Conservation (phyloP, 2,888 invertebrate genomes). For the Apodemia arnacis region DNA sequence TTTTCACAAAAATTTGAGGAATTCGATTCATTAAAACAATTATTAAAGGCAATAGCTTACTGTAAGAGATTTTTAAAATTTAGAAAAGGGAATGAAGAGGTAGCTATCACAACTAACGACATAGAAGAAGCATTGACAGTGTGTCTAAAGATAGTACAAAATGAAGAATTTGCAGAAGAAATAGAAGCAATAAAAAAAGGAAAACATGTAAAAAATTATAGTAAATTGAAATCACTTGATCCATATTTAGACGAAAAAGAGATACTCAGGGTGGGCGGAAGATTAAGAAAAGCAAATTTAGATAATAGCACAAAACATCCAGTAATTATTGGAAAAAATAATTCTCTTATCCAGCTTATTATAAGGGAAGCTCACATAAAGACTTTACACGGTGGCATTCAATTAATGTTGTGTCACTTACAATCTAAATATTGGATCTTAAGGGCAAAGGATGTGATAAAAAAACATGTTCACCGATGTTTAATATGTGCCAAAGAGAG, state of each 20-base stretch:
- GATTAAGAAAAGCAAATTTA: constrained; percentile 20
- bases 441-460: neutral
- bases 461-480: neutral
- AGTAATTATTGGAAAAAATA: neutral
- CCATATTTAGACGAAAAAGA: constrained; percentile 70
- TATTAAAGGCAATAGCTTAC: constrained; percentile 22
- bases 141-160: constrained; percentile 69
- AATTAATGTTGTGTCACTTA: neutral
- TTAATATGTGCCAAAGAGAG: neutral
- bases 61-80: constrained; percentile 39
- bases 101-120: constrained; percentile 60
- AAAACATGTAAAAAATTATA: constrained; percentile 47
- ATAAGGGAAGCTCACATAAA: neutral
- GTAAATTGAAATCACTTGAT: constrained; percentile 63
- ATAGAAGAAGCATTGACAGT: constrained; percentile 52
- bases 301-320: neutral
- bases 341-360: neutral
- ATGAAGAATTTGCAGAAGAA: constrained; percentile 52
- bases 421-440: neutral
- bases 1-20: constrained; percentile 17
- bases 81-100: neutral
- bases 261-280: constrained; percentile 80
- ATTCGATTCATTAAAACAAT: constrained; percentile 29
- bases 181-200: constrained; percentile 31
- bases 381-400: neutral